These are phyloP conservation scores for Rhynchomys soricoides DNA, from an alignment of 2,113 vertebrate species.

Conservation along the genomic window DNA sequence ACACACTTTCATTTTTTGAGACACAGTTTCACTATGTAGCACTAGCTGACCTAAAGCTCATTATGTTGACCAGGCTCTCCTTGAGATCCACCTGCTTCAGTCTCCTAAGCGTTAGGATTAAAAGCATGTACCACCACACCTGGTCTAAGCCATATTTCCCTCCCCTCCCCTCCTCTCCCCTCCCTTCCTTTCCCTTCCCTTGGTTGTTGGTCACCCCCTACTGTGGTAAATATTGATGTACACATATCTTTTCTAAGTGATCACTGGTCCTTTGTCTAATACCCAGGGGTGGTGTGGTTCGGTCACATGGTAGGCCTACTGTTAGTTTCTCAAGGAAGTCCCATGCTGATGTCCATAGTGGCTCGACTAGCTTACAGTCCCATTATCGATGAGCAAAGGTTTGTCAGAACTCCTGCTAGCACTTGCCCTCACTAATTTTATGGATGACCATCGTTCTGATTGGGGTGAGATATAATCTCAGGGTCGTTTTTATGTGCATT, in stretches of 20 bases:
- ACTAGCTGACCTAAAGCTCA: background rate
- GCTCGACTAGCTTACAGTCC: background rate
- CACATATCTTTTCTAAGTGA: background rate
- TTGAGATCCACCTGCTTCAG: background rate
- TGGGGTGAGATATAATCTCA: too few relatives aligned
- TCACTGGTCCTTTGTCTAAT: background rate
- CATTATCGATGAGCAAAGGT: background rate
- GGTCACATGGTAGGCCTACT: background rate
- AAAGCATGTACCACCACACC: too few relatives aligned
- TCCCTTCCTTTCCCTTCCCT: background rate
- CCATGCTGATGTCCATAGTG: background rate
- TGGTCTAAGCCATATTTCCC: background rate
- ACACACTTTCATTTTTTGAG: background rate
- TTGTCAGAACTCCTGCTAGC: background rate
- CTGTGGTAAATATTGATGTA: background rate
- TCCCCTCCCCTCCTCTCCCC: too few relatives aligned
- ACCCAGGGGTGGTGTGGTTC: accelerated
- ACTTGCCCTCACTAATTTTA: background rate
- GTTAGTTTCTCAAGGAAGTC: background rate
- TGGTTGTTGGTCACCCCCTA: background rate
- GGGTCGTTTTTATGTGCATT: background rate
- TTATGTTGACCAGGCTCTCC: background rate
- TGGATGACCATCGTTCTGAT: background rate
- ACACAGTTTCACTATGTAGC: background rate
- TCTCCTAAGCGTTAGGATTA: background rate